Evolutionary conservation across 1,140 invertebrate species (phyloP).

Genomic region (Rhynchophorus ferrugineus): DNA sequence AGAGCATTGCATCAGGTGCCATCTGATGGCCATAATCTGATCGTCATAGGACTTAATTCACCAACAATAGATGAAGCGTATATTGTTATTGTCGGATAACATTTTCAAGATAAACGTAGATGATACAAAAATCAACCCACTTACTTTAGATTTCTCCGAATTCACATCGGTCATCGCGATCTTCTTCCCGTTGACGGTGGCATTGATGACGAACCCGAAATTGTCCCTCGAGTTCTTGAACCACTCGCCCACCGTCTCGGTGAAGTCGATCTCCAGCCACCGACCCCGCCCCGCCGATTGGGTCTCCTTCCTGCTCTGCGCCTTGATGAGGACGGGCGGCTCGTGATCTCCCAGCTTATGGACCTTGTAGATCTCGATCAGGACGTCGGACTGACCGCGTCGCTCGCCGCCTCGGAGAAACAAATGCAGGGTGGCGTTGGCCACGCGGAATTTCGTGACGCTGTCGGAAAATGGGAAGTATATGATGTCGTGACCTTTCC

Average conservation of each 20-base stretch:
- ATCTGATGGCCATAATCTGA: too few relatives aligned
- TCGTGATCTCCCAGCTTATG: conserved; percentile 29
- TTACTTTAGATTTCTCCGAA: conserved; percentile 31
- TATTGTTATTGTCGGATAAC: too few relatives aligned
- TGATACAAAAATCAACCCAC: too few relatives aligned
- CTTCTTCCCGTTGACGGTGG: conserved; percentile 43
- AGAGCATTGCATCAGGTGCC: too few relatives aligned
- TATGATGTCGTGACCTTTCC: conserved; percentile 39
- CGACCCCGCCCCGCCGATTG: conserved; percentile 46
- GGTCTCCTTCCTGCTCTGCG: conserved; percentile 25
- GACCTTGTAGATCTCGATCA: conserved; percentile 36
- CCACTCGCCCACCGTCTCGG: conserved; percentile 69
- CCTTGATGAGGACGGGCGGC: conserved; percentile 23
- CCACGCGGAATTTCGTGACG: conserved; percentile 42
- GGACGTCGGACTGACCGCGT: conserved; percentile 21
- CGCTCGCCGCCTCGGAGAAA: conserved; percentile 38
- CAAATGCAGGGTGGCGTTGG: conserved; percentile 44
- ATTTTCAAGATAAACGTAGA: too few relatives aligned
- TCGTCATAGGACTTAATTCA: too few relatives aligned
- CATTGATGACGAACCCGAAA: conserved; percentile 65
- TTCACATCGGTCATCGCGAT: conserved; percentile 31
- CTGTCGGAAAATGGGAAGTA: conserved; percentile 47
- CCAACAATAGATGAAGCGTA: too few relatives aligned
- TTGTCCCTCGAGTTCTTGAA: conserved; percentile 63
- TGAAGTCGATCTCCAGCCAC: conserved; percentile 68